Evolutionary conservation across 2,113 vertebrate genomes (phyloP), one percentile per base, ranked within the genome.

Genomic region (Rhinolophus sinicus): DNA sequence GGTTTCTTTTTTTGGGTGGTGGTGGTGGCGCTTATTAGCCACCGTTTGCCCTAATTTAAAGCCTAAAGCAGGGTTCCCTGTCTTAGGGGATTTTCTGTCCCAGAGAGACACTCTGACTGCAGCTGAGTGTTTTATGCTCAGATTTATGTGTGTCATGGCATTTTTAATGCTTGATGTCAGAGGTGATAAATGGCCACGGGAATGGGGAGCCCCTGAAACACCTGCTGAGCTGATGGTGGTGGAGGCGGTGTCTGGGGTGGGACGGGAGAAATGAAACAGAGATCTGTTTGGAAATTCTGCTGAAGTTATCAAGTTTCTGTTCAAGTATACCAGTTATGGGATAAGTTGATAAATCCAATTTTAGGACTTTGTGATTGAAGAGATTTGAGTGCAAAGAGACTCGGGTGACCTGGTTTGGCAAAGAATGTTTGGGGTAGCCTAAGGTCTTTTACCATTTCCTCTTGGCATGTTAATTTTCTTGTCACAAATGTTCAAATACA

Each of bases 231-330:
- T 33, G 8, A 15, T 19, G 13, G 82, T 3, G 54, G 75, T 7
- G 94, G 83, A 77, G 92, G 67, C 88, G 76, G 93, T 65, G 70
- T 18, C 86, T 22, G 35, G 81, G 89, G 72, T 64, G 62, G 89
- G 93, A 64, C 56, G 0, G 35, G 56, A 35, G 56, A 78, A 69
- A 82, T 6, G 89, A 70, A 91, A 28, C 94, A n/a, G 75, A 65
- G 40, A 52, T 65, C 38, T 35, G 38, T 47, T 56, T 21, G 75
- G 94, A 33, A 84, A 33, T 69, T 72, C 70, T 94, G 88, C 90
- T 44, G 88, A 96, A 98, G 97, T 96, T 96, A 58, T 1, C 88
- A 33, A 40, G 88, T 77, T 95, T 90, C 95, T 90, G 92, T 92
- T 47, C 73, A 35, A 69, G 81, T 93, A 21, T 28, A 75, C 47